Base-by-base conservation (phyloP, 1,140 invertebrate genomes). In the Stegodyphus mimosarum region DNA sequence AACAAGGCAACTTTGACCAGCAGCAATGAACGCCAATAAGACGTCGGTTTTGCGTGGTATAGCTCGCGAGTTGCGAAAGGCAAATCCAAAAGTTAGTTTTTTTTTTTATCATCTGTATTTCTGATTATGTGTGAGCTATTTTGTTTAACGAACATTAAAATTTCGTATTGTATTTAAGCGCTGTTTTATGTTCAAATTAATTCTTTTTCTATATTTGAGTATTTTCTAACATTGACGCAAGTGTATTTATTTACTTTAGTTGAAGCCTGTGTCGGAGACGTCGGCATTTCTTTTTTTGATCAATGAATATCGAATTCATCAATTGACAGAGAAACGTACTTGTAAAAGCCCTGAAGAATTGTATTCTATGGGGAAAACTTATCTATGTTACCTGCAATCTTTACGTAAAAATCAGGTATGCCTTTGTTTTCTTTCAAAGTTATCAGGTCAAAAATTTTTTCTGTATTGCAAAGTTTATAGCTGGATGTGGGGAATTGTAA, bases 71-170 rank as follows among this genome's bases (percentile, higher is more conserved):
- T 48, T 81, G 49, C 67, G 78, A 0, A 48, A 52, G 50, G 69
- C 67, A 9, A 81, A 81, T 72, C 78, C 78, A 10, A 81, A 64
- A n/a, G 76, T 79, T 69, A 79, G 76, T 76, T n/a, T n/a, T n/a
- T n/a, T n/a, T n/a, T n/a, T n/a, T n/a, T n/a, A n/a, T n/a, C n/a
- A n/a, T n/a, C n/a, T n/a, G n/a, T n/a, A n/a, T n/a, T n/a, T 63
- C 17, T 15, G 7, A 7, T 67, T 15, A 0, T 2, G 17, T 18
- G 10, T 51, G 53, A 55, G 13, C 7, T 55, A 13, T 7, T 7
- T 7, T 55, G 53, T 3, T 72, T 51, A 49, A 15, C 33, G n/a
- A n/a, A n/a, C 51, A 72, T 72, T 0, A 33, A 10, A 9, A 13
- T n/a, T 48, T 73, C 50, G 13, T 51, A 52, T 15, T n/a, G 10